A percentile compares a stretch with the other conserved stretches of the same genome.
These are phyloP conservation scores for Melanaphis sacchari DNA, from an alignment of 1,140 invertebrate species.

Conservation along the genomic window DNA sequence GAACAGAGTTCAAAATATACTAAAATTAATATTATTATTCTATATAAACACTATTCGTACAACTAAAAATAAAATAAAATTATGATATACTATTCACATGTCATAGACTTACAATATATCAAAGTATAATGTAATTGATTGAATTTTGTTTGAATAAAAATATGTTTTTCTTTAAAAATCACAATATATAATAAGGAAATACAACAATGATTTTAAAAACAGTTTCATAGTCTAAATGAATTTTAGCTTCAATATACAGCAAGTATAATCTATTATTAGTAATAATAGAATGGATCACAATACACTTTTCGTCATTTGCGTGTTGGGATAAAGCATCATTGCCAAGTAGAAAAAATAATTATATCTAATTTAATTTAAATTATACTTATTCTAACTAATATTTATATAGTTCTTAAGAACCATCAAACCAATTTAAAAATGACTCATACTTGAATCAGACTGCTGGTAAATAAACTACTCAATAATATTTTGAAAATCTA, in stretches of 20 bases:
- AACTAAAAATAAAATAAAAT: slow-evolving; percentile 17
- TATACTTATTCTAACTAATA: slow-evolving; percentile 33
- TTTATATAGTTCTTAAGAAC: not conserved
- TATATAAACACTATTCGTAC: not conserved
- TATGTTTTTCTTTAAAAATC: slow-evolving; percentile 24
- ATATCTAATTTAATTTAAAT: slow-evolving; percentile 40
- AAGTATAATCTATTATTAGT: slow-evolving; percentile 34
- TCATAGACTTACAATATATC: not conserved
- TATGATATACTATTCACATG: not conserved
- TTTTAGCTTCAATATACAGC: slow-evolving; percentile 45
- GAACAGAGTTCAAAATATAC: not conserved
- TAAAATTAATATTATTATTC: not conserved
- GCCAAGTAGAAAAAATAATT: slow-evolving; percentile 44
- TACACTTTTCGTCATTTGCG: slow-evolving; percentile 38
- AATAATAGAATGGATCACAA: slow-evolving; percentile 54
- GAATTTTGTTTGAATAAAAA: not conserved
- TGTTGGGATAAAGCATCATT: slow-evolving; percentile 41
- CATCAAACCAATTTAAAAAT: not conserved
- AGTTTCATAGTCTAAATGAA: slow-evolving; percentile 26
- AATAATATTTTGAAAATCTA: slow-evolving; percentile 6
- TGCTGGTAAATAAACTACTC: not conserved
- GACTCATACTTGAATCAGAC: not conserved
- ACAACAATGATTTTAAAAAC: slow-evolving; percentile 37
- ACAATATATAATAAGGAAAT: slow-evolving; percentile 24
- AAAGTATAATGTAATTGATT: slow-evolving; percentile 3